Base-by-base conservation (phyloP, 2,113 vertebrate species). In the Pedetes capensis region DNA sequence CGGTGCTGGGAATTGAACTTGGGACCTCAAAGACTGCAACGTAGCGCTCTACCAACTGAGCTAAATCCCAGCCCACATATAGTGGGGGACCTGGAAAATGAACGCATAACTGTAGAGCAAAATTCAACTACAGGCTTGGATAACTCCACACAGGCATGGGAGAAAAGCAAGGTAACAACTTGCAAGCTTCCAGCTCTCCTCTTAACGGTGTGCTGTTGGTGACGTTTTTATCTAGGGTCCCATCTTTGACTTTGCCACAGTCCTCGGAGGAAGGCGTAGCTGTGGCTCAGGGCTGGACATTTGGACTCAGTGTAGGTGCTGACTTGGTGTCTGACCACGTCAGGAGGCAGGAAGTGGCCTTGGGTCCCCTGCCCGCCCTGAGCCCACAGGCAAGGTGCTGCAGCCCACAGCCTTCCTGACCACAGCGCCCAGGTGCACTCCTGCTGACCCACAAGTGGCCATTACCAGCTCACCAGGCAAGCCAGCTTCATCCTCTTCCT, bases 191-290 rank as follows among this genome's bases (percentile, higher is more conserved):
- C 47, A 14, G 18, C 16, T 29, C 51, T 37, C 39, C 25, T 42
- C 18, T 7, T n/a, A 1, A 16, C 22, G 16, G 4, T 10, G 5
- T 20, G 16, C 71, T 11, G 8, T 0, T 3, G 1, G n/a, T 1
- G 29, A 16, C 1, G 20, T 29, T 2, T 32, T 64, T 69, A 7
- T 2, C 11, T 0, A 0, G 3, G 23, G 42, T 13, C 25, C n/a
- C 6, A 18, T 29, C 57, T 20, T 29, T 59, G 39, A 27, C 12
- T 5, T 51, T 25, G 10, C 23, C 10, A 14, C 27, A 12, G 11
- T 23, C 44, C 63, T n/a, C 69, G 6, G 71, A 42, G 47, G 32
- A 75, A 18, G 53, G 5, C 2, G 29, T 1, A 10, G 59, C 69
- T 47, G 20, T 9, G 32, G 20, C 4, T 5, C 2, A 14, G 32